Conservation (phyloP, 1,140 invertebrate species). For the Lepidurus couesii region DNA sequence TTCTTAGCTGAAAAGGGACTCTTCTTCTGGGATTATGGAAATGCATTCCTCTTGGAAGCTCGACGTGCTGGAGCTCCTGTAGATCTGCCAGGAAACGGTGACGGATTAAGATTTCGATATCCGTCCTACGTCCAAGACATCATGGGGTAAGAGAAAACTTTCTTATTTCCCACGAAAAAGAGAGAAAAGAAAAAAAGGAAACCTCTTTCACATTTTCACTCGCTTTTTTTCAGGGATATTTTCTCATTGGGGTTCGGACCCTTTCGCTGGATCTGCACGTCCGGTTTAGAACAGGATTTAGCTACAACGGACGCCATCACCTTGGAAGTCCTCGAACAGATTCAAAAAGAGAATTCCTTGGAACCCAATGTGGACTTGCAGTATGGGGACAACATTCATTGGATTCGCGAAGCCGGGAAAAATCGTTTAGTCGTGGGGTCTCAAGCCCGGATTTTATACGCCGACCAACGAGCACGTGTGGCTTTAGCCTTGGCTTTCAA, state of each 20-base stretch:
- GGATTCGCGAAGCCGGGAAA: slow-evolving; percentile 56
- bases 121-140: slow-evolving; percentile 66
- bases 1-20: slow-evolving; percentile 53
- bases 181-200: not conserved
- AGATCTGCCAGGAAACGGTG: slow-evolving; percentile 39
- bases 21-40: slow-evolving; percentile 65
- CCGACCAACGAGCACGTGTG: slow-evolving; percentile 54
- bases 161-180: not conserved
- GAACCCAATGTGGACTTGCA: slow-evolving; percentile 49
- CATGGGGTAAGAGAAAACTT: slow-evolving; percentile 52
- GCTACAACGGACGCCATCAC: slow-evolving; percentile 57
- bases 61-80: slow-evolving; percentile 55
- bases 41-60: slow-evolving; percentile 63
- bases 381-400: slow-evolving; percentile 58
- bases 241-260: slow-evolving; percentile 68
- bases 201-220: slow-evolving; percentile 2
- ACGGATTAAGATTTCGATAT: slow-evolving; percentile 53
- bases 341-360: slow-evolving; percentile 42
- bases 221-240: slow-evolving; percentile 52
- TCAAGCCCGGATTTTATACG: slow-evolving; percentile 60
- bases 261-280: slow-evolving; percentile 65
- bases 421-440: slow-evolving; percentile 60
- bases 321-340: slow-evolving; percentile 48
- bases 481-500: slow-evolving; percentile 58
- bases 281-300: slow-evolving; percentile 52